phyloP scores from a whole-genome alignment of 2,113 vertebrate species.

The Pao palembangensis region DNA sequence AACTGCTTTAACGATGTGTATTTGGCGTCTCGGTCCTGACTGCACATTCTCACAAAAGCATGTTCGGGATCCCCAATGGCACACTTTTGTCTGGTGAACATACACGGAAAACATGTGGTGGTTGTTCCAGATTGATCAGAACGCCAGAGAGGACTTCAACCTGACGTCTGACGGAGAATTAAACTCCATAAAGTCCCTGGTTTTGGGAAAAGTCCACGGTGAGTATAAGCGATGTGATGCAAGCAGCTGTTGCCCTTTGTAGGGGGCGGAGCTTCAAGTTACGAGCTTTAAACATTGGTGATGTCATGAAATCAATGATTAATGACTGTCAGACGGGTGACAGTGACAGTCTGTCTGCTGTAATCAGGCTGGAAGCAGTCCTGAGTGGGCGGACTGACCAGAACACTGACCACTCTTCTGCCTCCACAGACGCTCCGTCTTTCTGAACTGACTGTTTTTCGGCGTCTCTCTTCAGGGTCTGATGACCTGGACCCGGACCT shows the following conservation, averaged over 20 bases:
- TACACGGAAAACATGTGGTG: not conserved
- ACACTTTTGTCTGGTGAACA: not conserved
- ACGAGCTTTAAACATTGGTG: no score
- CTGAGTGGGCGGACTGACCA: not conserved
- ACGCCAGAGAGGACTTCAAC: constrained; percentile 57
- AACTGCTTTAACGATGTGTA: no score
- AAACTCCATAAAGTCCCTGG: constrained; percentile 41
- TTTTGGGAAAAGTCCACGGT: constrained; percentile 52
- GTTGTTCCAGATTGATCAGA: constrained; percentile 51
- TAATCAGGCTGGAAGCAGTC: not conserved
- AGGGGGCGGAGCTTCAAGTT: no score
- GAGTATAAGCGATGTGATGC: constrained; percentile 11
- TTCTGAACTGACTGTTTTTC: not conserved
- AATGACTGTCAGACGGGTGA: no score
- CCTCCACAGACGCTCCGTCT: no score
- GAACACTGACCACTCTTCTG: no score
- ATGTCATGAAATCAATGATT: no score
- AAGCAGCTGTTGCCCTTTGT: not conserved
- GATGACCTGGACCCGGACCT: constrained; percentile 80
- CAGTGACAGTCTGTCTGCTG: constrained; percentile 2
- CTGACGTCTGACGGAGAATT: constrained; percentile 57
- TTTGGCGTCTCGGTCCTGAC: not conserved
- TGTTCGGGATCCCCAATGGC: not conserved
- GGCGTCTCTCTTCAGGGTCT: constrained; percentile 29
- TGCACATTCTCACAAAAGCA: not conserved